phyloP scores from a whole-genome alignment of 2,113 vertebrate genomes.

The Vicugna pacos region DNA sequence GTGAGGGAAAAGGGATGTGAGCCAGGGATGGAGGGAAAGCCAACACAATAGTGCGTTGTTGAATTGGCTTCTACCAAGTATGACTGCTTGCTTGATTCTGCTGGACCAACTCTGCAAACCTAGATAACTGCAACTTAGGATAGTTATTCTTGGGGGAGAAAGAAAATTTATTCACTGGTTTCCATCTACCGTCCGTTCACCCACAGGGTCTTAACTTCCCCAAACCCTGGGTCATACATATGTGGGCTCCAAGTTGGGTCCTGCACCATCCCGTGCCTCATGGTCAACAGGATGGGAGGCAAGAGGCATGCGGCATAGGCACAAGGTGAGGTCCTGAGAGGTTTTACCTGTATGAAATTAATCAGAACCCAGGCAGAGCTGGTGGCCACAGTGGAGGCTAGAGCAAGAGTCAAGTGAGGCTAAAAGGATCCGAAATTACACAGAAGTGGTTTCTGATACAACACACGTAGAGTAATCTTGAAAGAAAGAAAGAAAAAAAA shows the following conservation, averaged over 20 bases:
- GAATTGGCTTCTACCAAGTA: neutral
- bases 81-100: neutral
- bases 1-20: neutral
- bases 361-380: neutral
- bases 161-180: neutral
- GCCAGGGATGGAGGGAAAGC: neutral
- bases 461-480: neutral
- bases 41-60: neutral
- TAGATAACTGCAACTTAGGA: neutral
- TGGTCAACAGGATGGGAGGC: neutral
- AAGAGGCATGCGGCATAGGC: neutral
- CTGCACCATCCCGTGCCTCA: neutral
- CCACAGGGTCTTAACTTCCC: neutral
- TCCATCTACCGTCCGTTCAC: neutral
- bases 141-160: neutral
- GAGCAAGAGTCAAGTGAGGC: neutral
- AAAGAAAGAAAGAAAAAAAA: neutral
- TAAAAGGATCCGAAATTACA: neutral
- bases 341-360: neutral
- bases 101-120: neutral
- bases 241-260: neutral
- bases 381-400: neutral
- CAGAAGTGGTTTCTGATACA: neutral
- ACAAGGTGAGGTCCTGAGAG: neutral
- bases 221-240: neutral